phyloP scores from a whole-genome alignment of 1,140 invertebrate species.

The Frieseomelitta varia region DNA sequence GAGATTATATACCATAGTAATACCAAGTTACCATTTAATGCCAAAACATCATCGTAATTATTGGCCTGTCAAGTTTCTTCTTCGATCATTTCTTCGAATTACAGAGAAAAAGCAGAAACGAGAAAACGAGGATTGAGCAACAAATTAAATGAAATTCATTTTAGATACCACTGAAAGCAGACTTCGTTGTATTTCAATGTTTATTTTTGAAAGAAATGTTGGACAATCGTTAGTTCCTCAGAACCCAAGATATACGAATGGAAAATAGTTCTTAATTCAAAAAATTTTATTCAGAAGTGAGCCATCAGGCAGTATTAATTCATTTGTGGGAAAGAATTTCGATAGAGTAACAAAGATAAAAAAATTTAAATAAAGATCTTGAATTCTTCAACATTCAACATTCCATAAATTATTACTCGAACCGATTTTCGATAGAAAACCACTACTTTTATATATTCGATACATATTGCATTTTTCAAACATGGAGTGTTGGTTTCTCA shows the following conservation, averaged over 20 bases:
- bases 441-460: neutral
- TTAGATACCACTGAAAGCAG: neutral
- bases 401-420: neutral
- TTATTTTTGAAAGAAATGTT: neutral
- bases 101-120: too few species aligned
- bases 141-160: too few species aligned
- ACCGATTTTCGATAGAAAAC: neutral
- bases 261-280: neutral
- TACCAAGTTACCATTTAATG: too few species aligned
- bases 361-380: too few species aligned
- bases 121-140: too few species aligned
- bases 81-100: too few species aligned
- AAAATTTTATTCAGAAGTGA: neutral
- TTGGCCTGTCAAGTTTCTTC: too few species aligned
- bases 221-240: neutral
- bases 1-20: too few species aligned
- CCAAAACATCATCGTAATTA: too few species aligned
- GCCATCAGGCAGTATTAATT: neutral
- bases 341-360: too few species aligned
- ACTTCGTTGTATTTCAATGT: neutral
- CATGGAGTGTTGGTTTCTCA: neutral
- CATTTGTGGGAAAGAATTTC: neutral
- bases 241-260: neutral
- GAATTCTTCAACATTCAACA: slow-evolving; percentile 6
- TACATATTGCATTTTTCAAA: neutral